Base-by-base conservation (phyloP, 2,797 vertebrate species). In the Lithobates sylvaticus region DNA sequence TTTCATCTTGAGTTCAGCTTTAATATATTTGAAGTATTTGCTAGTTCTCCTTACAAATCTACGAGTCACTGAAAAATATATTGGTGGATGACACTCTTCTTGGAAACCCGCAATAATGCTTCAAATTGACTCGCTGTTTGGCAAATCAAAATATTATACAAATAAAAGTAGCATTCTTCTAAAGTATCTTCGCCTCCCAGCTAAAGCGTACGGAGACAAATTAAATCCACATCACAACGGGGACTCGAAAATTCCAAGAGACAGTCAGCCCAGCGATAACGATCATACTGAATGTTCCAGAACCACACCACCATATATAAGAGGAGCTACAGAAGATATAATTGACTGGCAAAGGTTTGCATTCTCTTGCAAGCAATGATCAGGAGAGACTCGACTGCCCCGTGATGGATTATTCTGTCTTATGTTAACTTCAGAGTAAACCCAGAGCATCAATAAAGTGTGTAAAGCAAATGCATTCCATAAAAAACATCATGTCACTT, bases 221-320 rank as follows among this genome's bases (percentile, higher is more conserved):
- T 75, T n/a, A 50, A 75, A 50, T 50, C 23, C 26, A 29, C n/a
- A 26, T 75, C 42, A 47, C n/a, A 27, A 75, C n/a, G n/a, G 26
- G 26, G 71, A 44, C 71, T 73, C 7, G 21, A 21, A 73, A 73
- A 73, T 73, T 44, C 39, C 39, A 44, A 39, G 10, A 39, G 71
- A 73, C 71, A 44, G 36, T 26, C 10, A 44, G 39, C 21, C n/a
- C 39, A 73, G 23, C 13, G 71, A 73, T 72, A 39, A n/a, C 70
- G 12, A 42, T 73, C 71, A 73, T n/a, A 12, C 36, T 23, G 71
- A 73, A 73, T 44, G 39, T 44, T 73, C 71, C 71, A 73, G 71
- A 47, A 73, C 10, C 21, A n/a, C 26, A 15, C 4, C 21, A 23
- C 39, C 10, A 16, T 72, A 42, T 42, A 42, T 5, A 27, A 47